A percentile compares a stretch with the other conserved stretches of the same genome.
Evolutionary conservation across 2,888 invertebrate species (phyloP).

Genomic region (Pomacea canaliculata): DNA sequence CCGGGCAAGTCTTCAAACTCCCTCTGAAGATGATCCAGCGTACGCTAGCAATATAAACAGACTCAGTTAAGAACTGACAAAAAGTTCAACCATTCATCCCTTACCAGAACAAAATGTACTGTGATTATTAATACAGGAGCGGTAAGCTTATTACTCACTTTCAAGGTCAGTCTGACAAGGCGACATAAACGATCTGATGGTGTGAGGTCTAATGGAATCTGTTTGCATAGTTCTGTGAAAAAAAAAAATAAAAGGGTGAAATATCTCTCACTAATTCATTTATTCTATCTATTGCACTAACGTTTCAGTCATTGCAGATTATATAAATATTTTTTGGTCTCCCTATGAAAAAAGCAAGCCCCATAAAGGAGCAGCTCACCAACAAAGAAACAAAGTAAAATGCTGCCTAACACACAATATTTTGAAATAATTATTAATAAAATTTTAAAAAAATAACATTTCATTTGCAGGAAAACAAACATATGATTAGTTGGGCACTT

Average conservation of each 20-base stretch:
- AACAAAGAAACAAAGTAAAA: too few relatives aligned
- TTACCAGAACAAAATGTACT: background rate
- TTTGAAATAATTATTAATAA: too few relatives aligned
- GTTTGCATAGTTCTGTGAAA: conserved; percentile 11
- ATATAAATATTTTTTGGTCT: too few relatives aligned
- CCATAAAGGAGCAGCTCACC: too few relatives aligned
- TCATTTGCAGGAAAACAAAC: too few relatives aligned
- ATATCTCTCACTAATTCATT: background rate
- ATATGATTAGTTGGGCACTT: too few relatives aligned
- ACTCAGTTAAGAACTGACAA: background rate
- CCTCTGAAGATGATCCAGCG: conserved; percentile 14
- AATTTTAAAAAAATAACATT: too few relatives aligned
- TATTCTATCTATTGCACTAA: background rate
- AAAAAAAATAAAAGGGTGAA: background rate
- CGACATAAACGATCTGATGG: conserved; percentile 11
- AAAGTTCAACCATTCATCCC: background rate
- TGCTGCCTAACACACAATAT: too few relatives aligned
- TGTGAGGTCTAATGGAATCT: conserved; percentile 13
- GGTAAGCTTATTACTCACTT: conserved; percentile 7
- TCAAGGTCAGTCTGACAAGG: conserved; percentile 12
- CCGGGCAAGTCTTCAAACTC: conserved; percentile 19
- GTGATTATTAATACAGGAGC: background rate
- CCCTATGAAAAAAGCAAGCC: too few relatives aligned
- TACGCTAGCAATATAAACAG: background rate
- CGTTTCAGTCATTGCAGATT: too few relatives aligned